phyloP scores from a whole-genome alignment of 2,888 invertebrate species.

The Antheraea assamensis region DNA sequence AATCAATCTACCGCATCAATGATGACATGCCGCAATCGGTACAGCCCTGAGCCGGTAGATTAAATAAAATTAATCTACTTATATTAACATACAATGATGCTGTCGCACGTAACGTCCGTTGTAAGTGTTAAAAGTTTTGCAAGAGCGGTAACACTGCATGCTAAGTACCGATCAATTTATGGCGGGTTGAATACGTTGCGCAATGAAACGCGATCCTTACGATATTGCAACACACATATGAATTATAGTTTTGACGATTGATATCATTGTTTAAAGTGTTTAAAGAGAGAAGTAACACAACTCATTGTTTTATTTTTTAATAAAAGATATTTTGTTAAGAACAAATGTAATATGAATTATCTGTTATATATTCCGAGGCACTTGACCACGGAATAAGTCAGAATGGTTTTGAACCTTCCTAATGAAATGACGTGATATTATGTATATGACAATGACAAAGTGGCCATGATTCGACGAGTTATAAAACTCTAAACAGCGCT shows the following conservation, averaged over 20 bases:
- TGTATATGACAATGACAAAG: constrained; percentile 1
- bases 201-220: constrained; percentile 47
- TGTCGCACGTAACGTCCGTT: constrained; percentile 19
- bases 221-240: constrained; percentile 30
- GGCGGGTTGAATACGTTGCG: constrained; percentile 42
- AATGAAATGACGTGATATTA: constrained; percentile 9
- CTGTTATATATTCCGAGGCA: background rate
- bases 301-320: background rate
- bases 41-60: background rate
- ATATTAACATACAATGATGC: constrained; percentile 22
- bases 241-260: background rate
- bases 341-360: background rate
- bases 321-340: background rate
- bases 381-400: background rate
- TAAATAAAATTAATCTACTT: constrained; percentile 10
- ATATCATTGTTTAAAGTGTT: background rate
- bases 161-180: constrained; percentile 54
- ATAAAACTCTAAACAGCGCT: constrained; percentile 19
- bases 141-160: constrained; percentile 48
- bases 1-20: background rate
- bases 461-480: constrained; percentile 15
- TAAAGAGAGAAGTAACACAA: background rate
- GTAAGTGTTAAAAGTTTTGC: constrained; percentile 15
- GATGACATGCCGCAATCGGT: background rate
- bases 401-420: constrained; percentile 6